Conservation (phyloP, 2,888 invertebrate species). For the Electrophaes corylata region DNA sequence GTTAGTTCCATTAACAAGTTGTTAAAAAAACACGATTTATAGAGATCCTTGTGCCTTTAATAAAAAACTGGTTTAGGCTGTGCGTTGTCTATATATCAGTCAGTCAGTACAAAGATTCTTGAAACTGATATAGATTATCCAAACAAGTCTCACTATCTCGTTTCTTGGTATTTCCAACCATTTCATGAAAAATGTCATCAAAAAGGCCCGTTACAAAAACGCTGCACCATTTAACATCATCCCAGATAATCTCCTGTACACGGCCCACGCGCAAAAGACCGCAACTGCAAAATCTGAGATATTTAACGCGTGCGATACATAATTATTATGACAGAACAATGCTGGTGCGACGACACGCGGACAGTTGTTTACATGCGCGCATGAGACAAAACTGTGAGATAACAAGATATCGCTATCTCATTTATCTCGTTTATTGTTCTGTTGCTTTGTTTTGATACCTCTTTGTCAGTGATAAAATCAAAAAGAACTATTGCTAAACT, state of each 20-base stretch:
- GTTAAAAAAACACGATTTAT: no score
- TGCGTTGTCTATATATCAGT: no score
- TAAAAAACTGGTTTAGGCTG: no score
- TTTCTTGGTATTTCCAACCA: not conserved
- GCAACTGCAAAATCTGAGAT: conserved; percentile 60
- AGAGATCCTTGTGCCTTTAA: no score
- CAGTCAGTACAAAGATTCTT: no score
- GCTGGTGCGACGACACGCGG: conserved; percentile 49
- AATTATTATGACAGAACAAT: conserved; percentile 81
- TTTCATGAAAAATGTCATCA: not conserved
- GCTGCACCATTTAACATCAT: conserved; percentile 26
- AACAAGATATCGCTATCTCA: conserved; percentile 56
- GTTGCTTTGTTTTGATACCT: conserved; percentile 42
- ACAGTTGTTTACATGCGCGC: conserved; percentile 56
- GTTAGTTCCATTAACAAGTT: no score
- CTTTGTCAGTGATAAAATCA: not conserved
- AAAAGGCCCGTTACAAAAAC: conserved; percentile 23
- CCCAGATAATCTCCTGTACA: conserved; percentile 25
- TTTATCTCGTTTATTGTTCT: conserved; percentile 60
- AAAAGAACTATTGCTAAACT: not conserved
- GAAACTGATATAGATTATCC: not conserved
- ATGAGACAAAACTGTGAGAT: conserved; percentile 48
- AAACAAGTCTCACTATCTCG: not conserved
- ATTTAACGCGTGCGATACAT: conserved; percentile 72
- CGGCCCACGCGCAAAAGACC: conserved; percentile 44